Percentiles rank a stretch among this genome's conserved stretches.
These are phyloP conservation scores for Molorchus minor DNA, from an alignment of 2,888 invertebrate genomes.

Conservation along the genomic window DNA sequence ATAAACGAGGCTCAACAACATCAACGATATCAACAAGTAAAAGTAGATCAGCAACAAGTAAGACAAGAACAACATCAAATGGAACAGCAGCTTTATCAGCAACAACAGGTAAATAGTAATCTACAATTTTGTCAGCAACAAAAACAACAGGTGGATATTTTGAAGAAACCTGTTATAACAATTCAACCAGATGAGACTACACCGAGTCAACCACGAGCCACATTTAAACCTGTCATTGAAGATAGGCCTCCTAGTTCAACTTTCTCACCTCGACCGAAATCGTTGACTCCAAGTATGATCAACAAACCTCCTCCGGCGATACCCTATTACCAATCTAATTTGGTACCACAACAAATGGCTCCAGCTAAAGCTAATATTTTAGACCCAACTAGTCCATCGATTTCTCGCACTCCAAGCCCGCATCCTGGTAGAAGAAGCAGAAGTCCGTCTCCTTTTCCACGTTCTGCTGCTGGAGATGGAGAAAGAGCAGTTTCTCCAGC, in stretches of 20 bases:
- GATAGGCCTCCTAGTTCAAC: conserved; percentile 62
- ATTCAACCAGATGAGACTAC: conserved; percentile 56
- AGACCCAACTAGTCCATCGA: conserved; percentile 69
- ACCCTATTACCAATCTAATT: conserved; percentile 81
- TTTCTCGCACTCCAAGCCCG: conserved; percentile 73
- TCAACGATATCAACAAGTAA: conserved; percentile 26
- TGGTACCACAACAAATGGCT: conserved; percentile 73
- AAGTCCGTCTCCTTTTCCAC: conserved; percentile 54
- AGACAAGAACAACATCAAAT: background rate
- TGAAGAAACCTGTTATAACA: conserved; percentile 52
- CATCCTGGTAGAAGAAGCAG: conserved; percentile 61
- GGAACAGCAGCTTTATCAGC: conserved; percentile 4
- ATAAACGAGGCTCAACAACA: conserved; percentile 27
- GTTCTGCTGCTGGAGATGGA: conserved; percentile 43
- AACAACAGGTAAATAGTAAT: background rate
- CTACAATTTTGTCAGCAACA: conserved; percentile 5
- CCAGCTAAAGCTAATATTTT: conserved; percentile 70
- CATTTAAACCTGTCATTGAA: conserved; percentile 73
- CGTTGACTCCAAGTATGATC: conserved; percentile 75
- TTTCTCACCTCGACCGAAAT: conserved; percentile 67
- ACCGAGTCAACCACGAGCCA: conserved; percentile 57
- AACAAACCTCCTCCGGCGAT: conserved; percentile 80
- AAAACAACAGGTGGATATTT: conserved; percentile 15
- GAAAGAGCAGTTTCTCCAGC: conserved; percentile 74
- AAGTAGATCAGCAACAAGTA: background rate